Conservation (phyloP, 1,140 invertebrate species). For the Drosophila lowei region DNA sequence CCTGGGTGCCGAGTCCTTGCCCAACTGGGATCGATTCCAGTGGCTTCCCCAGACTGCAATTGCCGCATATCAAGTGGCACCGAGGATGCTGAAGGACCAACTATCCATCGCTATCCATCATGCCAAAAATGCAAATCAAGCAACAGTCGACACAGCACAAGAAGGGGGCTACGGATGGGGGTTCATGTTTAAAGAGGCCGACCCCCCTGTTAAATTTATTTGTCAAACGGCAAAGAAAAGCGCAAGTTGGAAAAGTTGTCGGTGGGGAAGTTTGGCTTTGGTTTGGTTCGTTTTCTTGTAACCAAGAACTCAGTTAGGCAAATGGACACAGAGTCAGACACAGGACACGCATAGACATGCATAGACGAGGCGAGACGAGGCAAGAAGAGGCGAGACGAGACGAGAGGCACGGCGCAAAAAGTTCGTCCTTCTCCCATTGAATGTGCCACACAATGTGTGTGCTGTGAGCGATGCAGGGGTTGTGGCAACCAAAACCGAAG, state of each 20-base stretch:
- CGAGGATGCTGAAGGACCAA: conserved; percentile 10
- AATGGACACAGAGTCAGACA: conserved; percentile 36
- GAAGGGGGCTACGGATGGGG: background rate
- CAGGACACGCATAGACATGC: background rate
- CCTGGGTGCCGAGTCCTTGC: conserved; percentile 4
- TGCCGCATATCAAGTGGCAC: conserved; percentile 41
- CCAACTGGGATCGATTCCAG: conserved; percentile 24
- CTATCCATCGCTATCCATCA: conserved; percentile 38
- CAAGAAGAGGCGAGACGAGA: background rate
- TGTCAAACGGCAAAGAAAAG: conserved; percentile 74
- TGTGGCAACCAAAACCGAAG: background rate
- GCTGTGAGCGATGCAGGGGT: background rate
- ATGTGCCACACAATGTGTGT: conserved; percentile 8
- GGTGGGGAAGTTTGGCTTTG: conserved; percentile 41
- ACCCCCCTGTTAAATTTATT: conserved; percentile 57
- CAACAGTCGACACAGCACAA: conserved; percentile 18
- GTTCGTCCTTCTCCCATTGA: conserved; percentile 32
- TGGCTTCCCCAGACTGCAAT: conserved; percentile 22
- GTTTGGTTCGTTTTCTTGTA: conserved; percentile 10
- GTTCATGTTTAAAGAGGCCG: conserved; percentile 12
- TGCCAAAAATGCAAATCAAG: conserved; percentile 61
- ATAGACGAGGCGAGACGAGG: background rate
- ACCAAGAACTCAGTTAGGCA: conserved; percentile 43
- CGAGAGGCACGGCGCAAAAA: conserved; percentile 18
- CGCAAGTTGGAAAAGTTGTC: conserved; percentile 61